These are phyloP conservation scores for Bradypodion ventrale DNA, from an alignment of 2,797 vertebrate genomes.

Conservation along the genomic window DNA sequence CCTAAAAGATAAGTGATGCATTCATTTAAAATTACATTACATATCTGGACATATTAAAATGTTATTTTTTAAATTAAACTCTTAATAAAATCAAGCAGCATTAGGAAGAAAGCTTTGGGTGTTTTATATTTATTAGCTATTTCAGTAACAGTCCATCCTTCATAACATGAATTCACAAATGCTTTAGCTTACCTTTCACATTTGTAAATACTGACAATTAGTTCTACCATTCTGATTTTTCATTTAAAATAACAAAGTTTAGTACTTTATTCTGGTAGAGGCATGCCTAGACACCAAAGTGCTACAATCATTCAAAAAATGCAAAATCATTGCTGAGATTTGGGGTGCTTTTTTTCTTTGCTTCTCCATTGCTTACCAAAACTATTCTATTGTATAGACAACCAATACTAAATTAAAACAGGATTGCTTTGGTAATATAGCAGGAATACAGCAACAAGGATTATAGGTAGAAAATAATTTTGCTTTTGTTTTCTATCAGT, in stretches of 20 bases:
- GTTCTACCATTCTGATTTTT: slow-evolving; percentile 48
- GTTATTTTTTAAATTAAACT: neutral
- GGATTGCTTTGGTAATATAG: slow-evolving; percentile 69
- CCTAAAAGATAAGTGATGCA: slow-evolving; percentile 69
- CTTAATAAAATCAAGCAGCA: slow-evolving; percentile 1
- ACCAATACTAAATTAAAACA: slow-evolving; percentile 73
- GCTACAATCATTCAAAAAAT: slow-evolving; percentile 56
- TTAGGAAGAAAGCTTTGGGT: neutral
- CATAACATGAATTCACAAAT: slow-evolving; percentile 24
- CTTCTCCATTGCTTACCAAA: slow-evolving; percentile 73
- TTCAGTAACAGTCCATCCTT: no score
- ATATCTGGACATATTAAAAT: neutral
- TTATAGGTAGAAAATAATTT: slow-evolving; percentile 67
- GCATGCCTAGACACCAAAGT: no score
- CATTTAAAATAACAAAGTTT: slow-evolving; percentile 43
- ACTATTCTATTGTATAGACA: slow-evolving; percentile 64
- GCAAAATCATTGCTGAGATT: slow-evolving; percentile 56
- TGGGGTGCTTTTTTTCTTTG: slow-evolving; percentile 68
- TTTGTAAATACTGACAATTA: slow-evolving; percentile 1
- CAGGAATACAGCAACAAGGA: slow-evolving; percentile 63
- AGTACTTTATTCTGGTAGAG: slow-evolving; percentile 5
- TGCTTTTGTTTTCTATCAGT: slow-evolving; percentile 70
- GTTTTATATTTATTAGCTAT: neutral
- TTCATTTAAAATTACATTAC: slow-evolving; percentile 47
- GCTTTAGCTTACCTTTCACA: slow-evolving; percentile 12